phyloP scores from a whole-genome alignment of 2,888 invertebrate genomes.

The Gari tellinella region DNA sequence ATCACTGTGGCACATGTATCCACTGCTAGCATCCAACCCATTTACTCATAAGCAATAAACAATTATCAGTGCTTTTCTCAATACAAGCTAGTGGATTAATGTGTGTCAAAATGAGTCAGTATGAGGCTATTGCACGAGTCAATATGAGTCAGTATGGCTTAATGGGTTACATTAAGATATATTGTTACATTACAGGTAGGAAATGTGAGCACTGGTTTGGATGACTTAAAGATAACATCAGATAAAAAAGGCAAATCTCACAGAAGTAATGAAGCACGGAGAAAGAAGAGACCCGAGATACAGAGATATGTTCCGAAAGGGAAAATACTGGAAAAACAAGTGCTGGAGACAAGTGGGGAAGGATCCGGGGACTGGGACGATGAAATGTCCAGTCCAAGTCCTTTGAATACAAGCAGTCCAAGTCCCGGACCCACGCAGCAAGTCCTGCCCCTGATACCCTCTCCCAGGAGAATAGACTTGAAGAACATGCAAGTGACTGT shows the following conservation, averaged over 20 bases:
- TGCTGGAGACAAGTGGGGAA: constrained; percentile 40
- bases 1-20: too few relatives aligned
- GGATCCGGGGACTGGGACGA: constrained; percentile 36
- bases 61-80: too few relatives aligned
- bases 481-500: constrained; percentile 75
- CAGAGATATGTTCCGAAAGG: constrained; percentile 77
- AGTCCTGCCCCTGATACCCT: constrained; percentile 22
- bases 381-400: constrained; percentile 26
- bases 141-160: too few relatives aligned
- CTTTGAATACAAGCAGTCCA: constrained; percentile 30
- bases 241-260: constrained; percentile 19
- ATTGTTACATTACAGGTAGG: constrained; percentile 41
- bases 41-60: too few relatives aligned
- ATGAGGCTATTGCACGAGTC: too few relatives aligned
- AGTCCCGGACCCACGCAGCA: constrained; percentile 43
- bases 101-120: too few relatives aligned
- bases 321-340: constrained; percentile 64
- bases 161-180: too few relatives aligned
- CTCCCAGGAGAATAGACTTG: constrained; percentile 57
- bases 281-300: constrained; percentile 74
- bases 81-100: too few relatives aligned
- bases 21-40: too few relatives aligned
- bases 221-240: constrained; percentile 35
- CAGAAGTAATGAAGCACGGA: constrained; percentile 34
- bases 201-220: constrained; percentile 18